Evolutionary conservation across 2,113 vertebrate genomes (phyloP), one percentile per base, ranked within the genome.

Genomic region (Hemichromis elongatus): DNA sequence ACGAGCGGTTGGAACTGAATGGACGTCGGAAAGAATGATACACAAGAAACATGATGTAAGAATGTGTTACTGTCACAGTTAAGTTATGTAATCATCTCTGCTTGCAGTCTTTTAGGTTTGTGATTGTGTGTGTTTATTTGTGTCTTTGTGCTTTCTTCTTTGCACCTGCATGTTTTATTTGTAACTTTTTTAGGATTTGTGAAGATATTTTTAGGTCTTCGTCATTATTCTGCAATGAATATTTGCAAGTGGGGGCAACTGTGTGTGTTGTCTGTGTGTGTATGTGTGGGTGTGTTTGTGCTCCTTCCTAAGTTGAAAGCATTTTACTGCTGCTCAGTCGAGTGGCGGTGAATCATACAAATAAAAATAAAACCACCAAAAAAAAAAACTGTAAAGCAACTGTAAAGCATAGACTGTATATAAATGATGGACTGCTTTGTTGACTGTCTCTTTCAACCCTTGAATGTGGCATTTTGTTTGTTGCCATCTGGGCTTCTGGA

Each of bases 1-100:
- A 89, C 84, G 86, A 90, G 66, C 10, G 11, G 47, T 70, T 89
- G 80, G 47, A 57, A 84, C 73, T 91, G 66, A 87, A 86, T 85
- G 82, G 82, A 50, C 19, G 84, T 53, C 80, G 61, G 85, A 66
- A 92, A 82, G 85, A 92, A 79, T 83, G 85, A 87, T 89, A 91
- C 89, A 90, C 53, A 90, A 84, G 68, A 83, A 88, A 89, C 77
- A 86, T 94, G 93, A 94, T 93, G 90, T 92, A 94, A 93, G 85
- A 88, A 89, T 83, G 88, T 84, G 88, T 92, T 54, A 82, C 59
- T 86, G 70, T 84, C 33, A n/a, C 56, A n/a, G n/a, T n/a, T 7
- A 8, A n/a, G 78, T 95, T 93, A 94, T 77, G 52, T 92, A 94
- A 95, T 87, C 56, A 68, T 79, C 79, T 78, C 66, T 28, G 88